A percentile compares a stretch with the other conserved stretches of the same genome.
Evolutionary conservation across 2,888 invertebrate species (phyloP).

Genomic region (Diogma glabrata): DNA sequence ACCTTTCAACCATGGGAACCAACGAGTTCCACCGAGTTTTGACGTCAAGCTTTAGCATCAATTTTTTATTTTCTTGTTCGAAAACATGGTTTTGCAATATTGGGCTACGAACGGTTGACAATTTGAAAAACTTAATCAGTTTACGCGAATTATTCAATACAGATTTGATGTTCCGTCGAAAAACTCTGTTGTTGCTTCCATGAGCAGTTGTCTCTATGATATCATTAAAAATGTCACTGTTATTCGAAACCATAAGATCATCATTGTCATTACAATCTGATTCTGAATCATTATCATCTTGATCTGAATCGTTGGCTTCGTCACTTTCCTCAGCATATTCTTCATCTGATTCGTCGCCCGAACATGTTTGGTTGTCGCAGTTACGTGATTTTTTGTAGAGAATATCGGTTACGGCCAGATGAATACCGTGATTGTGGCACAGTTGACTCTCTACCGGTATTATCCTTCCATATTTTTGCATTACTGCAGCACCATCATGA

Average conservation of each 20-base stretch:
- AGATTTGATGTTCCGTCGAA: neutral
- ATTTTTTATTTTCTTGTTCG: neutral
- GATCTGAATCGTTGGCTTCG: neutral
- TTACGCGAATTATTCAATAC: neutral
- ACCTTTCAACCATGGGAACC: no score
- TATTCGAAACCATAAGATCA: neutral
- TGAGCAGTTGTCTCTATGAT: neutral
- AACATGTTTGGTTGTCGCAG: no score
- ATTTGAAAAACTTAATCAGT: constrained; percentile 1
- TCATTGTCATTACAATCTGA: no score
- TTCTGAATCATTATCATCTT: no score
- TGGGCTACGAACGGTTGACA: neutral
- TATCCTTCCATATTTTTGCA: no score
- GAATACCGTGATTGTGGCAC: no score
- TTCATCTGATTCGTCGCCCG: constrained; percentile 3
- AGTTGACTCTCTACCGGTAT: no score
- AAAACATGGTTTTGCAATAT: neutral
- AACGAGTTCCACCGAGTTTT: no score
- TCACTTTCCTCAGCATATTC: neutral
- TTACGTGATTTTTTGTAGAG: no score
- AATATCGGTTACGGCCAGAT: no score
- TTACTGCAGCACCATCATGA: no score
- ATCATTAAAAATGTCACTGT: constrained; percentile 1
- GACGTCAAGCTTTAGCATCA: neutral
- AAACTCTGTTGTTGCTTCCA: neutral